Conservation (phyloP, 2,113 vertebrate genomes). For the Rhea americana region DNA sequence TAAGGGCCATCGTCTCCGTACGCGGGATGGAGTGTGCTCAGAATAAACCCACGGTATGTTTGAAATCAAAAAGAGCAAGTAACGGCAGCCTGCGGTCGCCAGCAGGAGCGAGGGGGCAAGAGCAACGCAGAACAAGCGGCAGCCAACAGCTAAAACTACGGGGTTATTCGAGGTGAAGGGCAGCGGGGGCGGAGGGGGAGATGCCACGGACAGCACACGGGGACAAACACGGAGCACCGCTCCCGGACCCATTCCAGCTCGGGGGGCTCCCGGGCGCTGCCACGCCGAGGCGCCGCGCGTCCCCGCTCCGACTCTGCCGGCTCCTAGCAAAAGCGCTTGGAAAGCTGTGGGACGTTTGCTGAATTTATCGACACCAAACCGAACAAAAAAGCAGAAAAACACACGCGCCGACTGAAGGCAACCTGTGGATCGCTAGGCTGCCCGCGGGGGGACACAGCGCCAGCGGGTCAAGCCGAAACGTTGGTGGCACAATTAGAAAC, state of each 20-base stretch:
- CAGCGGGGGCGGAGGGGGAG: slow-evolving; percentile 16
- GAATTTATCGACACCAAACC: neutral
- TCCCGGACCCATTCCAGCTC: slow-evolving; percentile 86
- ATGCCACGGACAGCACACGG: slow-evolving; percentile 73
- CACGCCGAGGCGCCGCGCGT: too few relatives aligned
- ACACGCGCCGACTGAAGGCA: neutral
- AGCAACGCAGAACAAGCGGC: slow-evolving; percentile 68
- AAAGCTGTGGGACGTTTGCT: neutral
- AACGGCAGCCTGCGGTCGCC: slow-evolving; percentile 66
- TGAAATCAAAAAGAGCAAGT: slow-evolving; percentile 51
- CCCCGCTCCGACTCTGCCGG: too few relatives aligned
- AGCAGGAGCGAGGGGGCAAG: slow-evolving; percentile 65
- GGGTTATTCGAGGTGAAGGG: slow-evolving; percentile 58
- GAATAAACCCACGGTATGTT: slow-evolving; percentile 56
- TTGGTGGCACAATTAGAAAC: neutral
- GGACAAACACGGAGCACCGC: slow-evolving; percentile 75
- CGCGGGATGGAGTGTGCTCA: slow-evolving; percentile 39
- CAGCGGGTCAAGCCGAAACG: neutral
- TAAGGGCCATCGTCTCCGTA: neutral
- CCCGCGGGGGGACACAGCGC: neutral
- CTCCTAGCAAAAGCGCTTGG: neutral
- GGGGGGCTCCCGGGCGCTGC: slow-evolving; percentile 50
- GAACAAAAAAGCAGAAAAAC: neutral
- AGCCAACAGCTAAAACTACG: slow-evolving; percentile 74
- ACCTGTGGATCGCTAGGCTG: neutral